phyloP scores from a whole-genome alignment of 1,140 invertebrate genomes.

The Neocloeon triangulifer region DNA sequence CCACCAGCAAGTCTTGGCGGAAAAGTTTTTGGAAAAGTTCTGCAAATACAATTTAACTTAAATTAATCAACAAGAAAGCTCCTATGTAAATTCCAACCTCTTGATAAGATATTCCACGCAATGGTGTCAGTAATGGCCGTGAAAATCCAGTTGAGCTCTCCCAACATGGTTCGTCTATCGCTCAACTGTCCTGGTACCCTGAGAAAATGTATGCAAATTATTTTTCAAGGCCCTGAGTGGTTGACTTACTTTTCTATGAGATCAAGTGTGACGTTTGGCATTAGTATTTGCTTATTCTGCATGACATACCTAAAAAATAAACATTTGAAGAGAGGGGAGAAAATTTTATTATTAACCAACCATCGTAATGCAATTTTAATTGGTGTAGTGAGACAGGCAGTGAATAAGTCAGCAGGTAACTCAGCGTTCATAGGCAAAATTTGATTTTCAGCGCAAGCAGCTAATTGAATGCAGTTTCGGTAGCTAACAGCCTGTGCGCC shows the following conservation, averaged over 20 bases:
- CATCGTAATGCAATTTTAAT: conserved; percentile 91
- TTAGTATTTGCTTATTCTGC: conserved; percentile 58
- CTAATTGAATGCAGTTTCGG: conserved; percentile 88
- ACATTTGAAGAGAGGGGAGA: not conserved
- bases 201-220: conserved; percentile 9
- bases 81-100: conserved; percentile 27
- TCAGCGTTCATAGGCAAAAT: conserved; percentile 93
- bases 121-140: conserved; percentile 99
- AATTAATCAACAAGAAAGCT: conserved; percentile 5
- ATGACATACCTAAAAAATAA: conserved; percentile 46
- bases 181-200: conserved; percentile 88
- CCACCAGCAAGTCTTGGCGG: conserved; percentile 91
- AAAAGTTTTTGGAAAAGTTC: conserved; percentile 94
- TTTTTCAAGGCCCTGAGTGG: not conserved
- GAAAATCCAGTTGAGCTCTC: conserved; percentile 99
- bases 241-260: conserved; percentile 65
- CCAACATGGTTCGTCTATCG: conserved; percentile 90
- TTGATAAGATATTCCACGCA: conserved; percentile 89
- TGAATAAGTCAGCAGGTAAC: conserved; percentile 96
- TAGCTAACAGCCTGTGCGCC: conserved; percentile 30
- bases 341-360: conserved; percentile 19
- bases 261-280: conserved; percentile 57
- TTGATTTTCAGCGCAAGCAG: conserved; percentile 78
- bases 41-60: conserved; percentile 15
- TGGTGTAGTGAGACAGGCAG: conserved; percentile 91